Evolutionary conservation across 2,888 invertebrate genomes (phyloP).

Genomic region (Opisthograptis luteolata): DNA sequence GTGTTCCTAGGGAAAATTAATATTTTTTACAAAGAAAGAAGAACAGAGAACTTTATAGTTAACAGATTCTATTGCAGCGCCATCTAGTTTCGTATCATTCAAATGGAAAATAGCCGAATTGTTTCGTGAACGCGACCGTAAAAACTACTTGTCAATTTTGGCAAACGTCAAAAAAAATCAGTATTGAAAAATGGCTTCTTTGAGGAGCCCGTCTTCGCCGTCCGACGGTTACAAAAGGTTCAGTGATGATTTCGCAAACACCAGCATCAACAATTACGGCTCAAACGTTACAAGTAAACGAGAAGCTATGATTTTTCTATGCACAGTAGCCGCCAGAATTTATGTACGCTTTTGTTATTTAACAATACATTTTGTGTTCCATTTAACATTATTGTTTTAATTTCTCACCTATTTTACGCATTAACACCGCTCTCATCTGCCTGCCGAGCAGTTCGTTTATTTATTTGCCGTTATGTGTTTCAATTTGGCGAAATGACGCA

Average conservation of each 20-base stretch:
- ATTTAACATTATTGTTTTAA: constrained; percentile 77
- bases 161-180: constrained; percentile 43
- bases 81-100: too few relatives aligned
- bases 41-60: too few relatives aligned
- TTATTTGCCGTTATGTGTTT: constrained; percentile 47
- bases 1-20: too few relatives aligned
- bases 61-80: too few relatives aligned
- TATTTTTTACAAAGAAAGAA: too few relatives aligned
- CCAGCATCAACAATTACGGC: constrained; percentile 85
- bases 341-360: constrained; percentile 75
- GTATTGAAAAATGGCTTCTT: constrained; percentile 81
- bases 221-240: constrained; percentile 87
- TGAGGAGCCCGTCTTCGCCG: constrained; percentile 84
- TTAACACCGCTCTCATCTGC: constrained; percentile 44
- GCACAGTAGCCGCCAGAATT: constrained; percentile 76
- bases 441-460: constrained; percentile 46
- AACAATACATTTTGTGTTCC: constrained; percentile 76
- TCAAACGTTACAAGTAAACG: constrained; percentile 85
- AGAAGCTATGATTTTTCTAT: constrained; percentile 70
- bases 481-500: constrained; percentile 60
- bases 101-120: too few relatives aligned
- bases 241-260: constrained; percentile 84
- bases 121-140: constrained; percentile 23
- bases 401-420: constrained; percentile 57
- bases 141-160: constrained; percentile 20